Base-by-base conservation (phyloP, 2,113 vertebrate species). In the Tinamus guttatus region DNA sequence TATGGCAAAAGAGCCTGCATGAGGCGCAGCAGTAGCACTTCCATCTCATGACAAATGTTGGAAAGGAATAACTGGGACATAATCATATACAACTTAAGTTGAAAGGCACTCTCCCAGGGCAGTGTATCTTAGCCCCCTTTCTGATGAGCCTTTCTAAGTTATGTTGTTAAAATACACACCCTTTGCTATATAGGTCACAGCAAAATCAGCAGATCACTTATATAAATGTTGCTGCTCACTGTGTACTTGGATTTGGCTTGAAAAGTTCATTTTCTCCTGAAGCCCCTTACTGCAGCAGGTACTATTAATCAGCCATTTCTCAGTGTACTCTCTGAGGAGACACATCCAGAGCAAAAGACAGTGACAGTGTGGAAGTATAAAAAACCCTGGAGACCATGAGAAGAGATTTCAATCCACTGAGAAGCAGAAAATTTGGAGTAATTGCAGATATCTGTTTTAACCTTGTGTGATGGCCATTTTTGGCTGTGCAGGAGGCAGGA, bases 371-470 rank as follows among this genome's bases (percentile, higher is more conserved):
- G 12, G 34, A 63, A n/a, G 20, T 43, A 69, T 75, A 68, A 59
- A 52, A 59, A 81, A 74, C 73, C 27, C 49, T 73, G 64, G 64
- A 68, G 78, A 36, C 59, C 11, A 25, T 28, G 24, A 22, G n/a
- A 59, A 28, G 60, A 74, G 18, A 65, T 89, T 65, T 58, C 51
- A 52, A 47, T 73, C 43, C 64, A 41, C 9, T 64, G 58, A 51
- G 63, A 49, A n/a, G 51, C 65, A 30, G 41, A 34, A 51, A 54
- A 41, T 54, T 28, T 25, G 30, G 13, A 41, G 17, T 59, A 75
- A 65, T 30, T 67, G 76, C 15, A 70, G 56, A 96, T 87, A 85
- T 74, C 30, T 80, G 19, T 43, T 93, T 94, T 84, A 86, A 81
- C 58, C 58, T 62, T 63, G 19, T 47, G 9, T 47, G 52, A 49